Base-by-base conservation (phyloP, 2,888 invertebrate species). In the Branchipolynoe longqiensis region DNA sequence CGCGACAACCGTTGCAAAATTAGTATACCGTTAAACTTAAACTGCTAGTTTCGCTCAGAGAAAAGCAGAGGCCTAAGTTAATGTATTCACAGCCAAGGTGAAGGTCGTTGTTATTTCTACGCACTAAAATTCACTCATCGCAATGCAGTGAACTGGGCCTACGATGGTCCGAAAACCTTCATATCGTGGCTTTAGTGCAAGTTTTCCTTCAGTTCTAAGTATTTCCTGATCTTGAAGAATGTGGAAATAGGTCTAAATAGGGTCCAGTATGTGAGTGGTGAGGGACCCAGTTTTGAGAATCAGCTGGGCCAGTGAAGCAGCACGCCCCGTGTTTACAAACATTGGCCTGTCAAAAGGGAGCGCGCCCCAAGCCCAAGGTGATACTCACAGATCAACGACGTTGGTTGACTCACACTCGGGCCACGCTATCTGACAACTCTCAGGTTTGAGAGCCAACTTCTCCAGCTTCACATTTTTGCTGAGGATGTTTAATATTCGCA, bases 381-480 rank as follows among this genome's bases (percentile, higher is more conserved):
- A 22, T 40, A 84, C 84, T 84, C 38, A 84, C 84, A 84, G 28
- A 28, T 84, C 73, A 33, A 73, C 22, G 31, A 73, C 73, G 41
- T 73, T 62, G 4, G 36, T 62, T 0, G 56, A 4, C 25, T 84
- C 54, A 3, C 73, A 33, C 12, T 48, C 56, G 54, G 84, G 84
- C 84, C 84, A 84, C 59, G 62, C 84, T 73, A 84, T 69, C 36
- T 86, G 92, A 88, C 92, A 92, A 88, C 92, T 93, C n/a, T 91
- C 90, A 36, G 93, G 93, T 85, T 91, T 90, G 28, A 93, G 86
- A 64, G 91, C 90, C 83, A 93, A 89, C 85, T 89, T 88, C 87
- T 92, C 90, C 31, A 93, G 86, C 86, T 92, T 92, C 85, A 90
- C 90, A 89, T 93, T 93, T 78, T 87, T 88, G 54, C 91, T 88